Evolutionary conservation across 2,797 vertebrate species (phyloP).

Genomic region (Mormyrus hasselquistii): DNA sequence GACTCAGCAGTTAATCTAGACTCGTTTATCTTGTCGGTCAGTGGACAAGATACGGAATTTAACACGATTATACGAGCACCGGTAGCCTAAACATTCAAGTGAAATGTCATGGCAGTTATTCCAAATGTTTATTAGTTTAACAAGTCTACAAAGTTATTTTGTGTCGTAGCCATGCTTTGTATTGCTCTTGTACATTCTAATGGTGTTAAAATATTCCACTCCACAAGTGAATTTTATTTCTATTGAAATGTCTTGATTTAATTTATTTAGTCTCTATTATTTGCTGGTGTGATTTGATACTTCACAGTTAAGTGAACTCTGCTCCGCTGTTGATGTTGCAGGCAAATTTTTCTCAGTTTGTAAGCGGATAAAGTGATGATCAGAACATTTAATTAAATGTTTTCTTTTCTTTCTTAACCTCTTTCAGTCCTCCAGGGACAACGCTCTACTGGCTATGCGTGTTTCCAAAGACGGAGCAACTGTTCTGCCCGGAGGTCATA

Average conservation of each 20-base stretch:
- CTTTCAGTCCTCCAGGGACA: conserved; percentile 22
- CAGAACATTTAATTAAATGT: not conserved
- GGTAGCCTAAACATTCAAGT: not conserved
- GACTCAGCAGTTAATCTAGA: not conserved
- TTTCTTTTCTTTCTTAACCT: conserved; percentile 12
- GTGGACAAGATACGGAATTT: not conserved
- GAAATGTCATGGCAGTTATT: not conserved
- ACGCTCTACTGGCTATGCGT: conserved; percentile 26
- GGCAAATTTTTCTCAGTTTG: not conserved
- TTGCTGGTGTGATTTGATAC: not conserved
- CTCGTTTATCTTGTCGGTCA: not conserved
- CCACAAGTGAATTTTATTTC: conserved; percentile 7
- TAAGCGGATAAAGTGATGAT: not conserved
- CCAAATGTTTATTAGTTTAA: not conserved
- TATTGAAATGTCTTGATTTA: not conserved
- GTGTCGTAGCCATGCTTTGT: not conserved
- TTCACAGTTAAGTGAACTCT: not conserved
- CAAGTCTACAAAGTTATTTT: not conserved
- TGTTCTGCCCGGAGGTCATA: conserved; percentile 29
- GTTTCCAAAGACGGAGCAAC: conserved; percentile 26
- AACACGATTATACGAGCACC: not conserved
- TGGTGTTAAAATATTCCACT: not conserved
- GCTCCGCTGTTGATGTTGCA: not conserved
- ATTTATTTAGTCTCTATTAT: not conserved
- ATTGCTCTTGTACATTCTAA: not conserved